Conservation (phyloP, 2,113 vertebrate species). For the Formicarius rufipectus region DNA sequence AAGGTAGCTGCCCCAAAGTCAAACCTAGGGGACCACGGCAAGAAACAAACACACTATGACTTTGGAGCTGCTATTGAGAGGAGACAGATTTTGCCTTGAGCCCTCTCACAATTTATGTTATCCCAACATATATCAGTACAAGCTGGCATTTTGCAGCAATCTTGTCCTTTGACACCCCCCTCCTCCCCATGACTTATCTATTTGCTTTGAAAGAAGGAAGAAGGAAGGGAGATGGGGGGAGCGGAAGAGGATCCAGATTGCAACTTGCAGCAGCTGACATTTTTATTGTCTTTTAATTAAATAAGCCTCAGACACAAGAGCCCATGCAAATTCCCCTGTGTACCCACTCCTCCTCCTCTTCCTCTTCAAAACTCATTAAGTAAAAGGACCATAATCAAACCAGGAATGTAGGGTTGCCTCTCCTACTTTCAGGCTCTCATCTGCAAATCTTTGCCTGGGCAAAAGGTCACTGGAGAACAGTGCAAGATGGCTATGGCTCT, state of each 20-base stretch:
- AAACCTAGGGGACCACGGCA: background rate
- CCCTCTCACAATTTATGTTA: background rate
- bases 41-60: background rate
- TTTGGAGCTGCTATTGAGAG: background rate
- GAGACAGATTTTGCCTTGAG: background rate
- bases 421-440: constrained; percentile 5
- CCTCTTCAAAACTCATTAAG: constrained; percentile 74
- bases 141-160: background rate
- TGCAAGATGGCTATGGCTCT: background rate
- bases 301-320: constrained; percentile 65
- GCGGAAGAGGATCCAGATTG: constrained; percentile 48
- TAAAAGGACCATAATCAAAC: constrained; percentile 70
- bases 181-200: background rate
- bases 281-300: constrained; percentile 83
- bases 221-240: background rate
- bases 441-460: background rate
- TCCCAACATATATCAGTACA: background rate
- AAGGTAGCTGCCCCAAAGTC: background rate
- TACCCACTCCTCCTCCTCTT: constrained; percentile 35
- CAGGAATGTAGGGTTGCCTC: constrained; percentile 57
- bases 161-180: background rate
- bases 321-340: constrained; percentile 42
- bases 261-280: constrained; percentile 71
- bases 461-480: background rate
- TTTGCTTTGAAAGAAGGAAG: constrained; percentile 31